phyloP scores from a whole-genome alignment of 2,797 vertebrate genomes.

The Urophycis tenuis region DNA sequence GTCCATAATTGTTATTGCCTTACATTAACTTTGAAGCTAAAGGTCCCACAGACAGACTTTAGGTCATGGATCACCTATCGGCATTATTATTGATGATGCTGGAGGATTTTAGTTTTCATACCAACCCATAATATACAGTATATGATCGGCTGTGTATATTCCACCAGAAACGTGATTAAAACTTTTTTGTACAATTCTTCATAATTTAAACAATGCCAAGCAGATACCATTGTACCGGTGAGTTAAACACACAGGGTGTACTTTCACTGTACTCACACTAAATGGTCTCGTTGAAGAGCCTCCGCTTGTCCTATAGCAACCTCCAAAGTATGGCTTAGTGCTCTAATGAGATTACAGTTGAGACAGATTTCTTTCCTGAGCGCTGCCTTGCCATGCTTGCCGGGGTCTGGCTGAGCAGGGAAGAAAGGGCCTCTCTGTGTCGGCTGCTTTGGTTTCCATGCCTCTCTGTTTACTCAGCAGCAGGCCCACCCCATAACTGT shows the following conservation, averaged over 20 bases:
- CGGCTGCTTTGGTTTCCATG: constrained; percentile 50
- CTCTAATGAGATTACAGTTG: constrained; percentile 64
- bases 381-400: constrained; percentile 39
- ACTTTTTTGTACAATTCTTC: background rate
- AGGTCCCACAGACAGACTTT: background rate
- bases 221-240: background rate
- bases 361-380: constrained; percentile 61
- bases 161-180: background rate
- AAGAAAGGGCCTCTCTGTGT: constrained; percentile 54
- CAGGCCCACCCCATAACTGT: constrained; percentile 29
- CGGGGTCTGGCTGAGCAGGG: constrained; percentile 49
- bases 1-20: background rate
- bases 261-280: background rate
- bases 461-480: constrained; percentile 57
- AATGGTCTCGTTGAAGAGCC: constrained; percentile 24
- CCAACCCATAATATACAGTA: background rate
- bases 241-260: background rate
- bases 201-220: background rate
- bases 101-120: background rate
- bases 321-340: constrained; percentile 61
- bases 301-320: constrained; percentile 50
- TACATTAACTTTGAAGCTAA: background rate
- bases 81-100: background rate
- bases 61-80: background rate
- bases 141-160: background rate